Evolutionary conservation across 2,888 invertebrate genomes (phyloP).

Genomic region (Ornithoptera alexandrae): DNA sequence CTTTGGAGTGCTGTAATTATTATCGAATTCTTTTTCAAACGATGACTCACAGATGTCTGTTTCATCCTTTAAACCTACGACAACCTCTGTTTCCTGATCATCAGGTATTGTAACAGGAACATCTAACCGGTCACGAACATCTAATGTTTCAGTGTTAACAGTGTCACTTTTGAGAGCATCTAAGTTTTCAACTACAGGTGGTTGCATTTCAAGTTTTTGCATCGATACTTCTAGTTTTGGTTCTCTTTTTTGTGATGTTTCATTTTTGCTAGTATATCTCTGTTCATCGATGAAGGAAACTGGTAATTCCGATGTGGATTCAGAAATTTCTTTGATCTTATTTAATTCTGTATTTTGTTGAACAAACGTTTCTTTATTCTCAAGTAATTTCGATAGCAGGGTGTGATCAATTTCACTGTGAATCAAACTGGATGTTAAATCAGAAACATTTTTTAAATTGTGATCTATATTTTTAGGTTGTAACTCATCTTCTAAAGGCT

Average conservation of each 20-base stretch:
- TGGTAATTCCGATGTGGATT: not conserved
- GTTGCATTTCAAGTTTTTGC: too few species aligned
- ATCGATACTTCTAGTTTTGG: not conserved
- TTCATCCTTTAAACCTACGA: too few species aligned
- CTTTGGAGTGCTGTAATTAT: not conserved
- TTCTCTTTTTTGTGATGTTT: constrained; percentile 1
- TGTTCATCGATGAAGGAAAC: not conserved
- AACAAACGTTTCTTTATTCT: not conserved
- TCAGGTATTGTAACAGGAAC: too few species aligned
- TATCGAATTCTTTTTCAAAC: too few species aligned
- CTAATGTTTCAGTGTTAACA: too few species aligned
- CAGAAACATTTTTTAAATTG: constrained; percentile 3
- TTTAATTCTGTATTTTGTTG: not conserved
- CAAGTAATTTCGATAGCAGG: not conserved
- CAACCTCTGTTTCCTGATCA: too few species aligned
- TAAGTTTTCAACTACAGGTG: too few species aligned
- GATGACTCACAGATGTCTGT: too few species aligned
- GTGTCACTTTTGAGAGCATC: too few species aligned
- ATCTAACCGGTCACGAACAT: too few species aligned
- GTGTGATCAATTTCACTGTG: constrained; percentile 15
- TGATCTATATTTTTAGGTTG: not conserved
- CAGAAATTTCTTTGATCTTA: not conserved
- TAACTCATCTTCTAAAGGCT: not conserved
- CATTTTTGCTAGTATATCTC: constrained; percentile 1
- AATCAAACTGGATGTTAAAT: constrained; percentile 41